Evolutionary conservation across 2,113 vertebrate genomes (phyloP).

Genomic region (Excalfactoria chinensis): DNA sequence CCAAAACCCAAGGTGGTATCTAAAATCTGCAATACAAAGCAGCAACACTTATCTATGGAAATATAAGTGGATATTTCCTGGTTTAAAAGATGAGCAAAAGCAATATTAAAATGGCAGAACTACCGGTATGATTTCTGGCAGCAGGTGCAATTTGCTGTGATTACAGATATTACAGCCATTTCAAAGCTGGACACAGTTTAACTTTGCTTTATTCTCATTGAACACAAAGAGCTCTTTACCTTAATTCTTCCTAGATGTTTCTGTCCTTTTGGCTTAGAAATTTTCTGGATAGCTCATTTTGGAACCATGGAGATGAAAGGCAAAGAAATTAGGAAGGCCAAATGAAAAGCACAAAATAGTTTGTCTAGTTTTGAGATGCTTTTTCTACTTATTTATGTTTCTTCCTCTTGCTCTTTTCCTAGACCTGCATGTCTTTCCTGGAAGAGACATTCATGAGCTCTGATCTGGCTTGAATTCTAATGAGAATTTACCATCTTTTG

Average conservation of each 20-base stretch:
- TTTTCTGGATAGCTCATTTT: neutral
- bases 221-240: neutral
- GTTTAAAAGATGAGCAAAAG: neutral
- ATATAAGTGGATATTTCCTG: neutral
- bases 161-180: constrained; percentile 2
- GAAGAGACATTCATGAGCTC: neutral
- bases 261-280: neutral
- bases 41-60: neutral
- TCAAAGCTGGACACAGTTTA: neutral
- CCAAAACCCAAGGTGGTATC: too few species aligned
- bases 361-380: neutral
- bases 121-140: neutral
- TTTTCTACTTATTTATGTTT: neutral
- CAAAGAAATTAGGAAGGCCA: neutral
- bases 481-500: neutral
- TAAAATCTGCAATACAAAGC: neutral
- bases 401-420: neutral
- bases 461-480: constrained; percentile 19
- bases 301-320: neutral
- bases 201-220: neutral
- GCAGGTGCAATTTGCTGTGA: neutral
- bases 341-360: neutral
- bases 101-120: neutral
- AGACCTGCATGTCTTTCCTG: neutral
- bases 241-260: neutral